Evolutionary conservation across 2,113 vertebrate genomes (phyloP), one percentile per base, ranked within the genome.

Genomic region (Scolopax mira): DNA sequence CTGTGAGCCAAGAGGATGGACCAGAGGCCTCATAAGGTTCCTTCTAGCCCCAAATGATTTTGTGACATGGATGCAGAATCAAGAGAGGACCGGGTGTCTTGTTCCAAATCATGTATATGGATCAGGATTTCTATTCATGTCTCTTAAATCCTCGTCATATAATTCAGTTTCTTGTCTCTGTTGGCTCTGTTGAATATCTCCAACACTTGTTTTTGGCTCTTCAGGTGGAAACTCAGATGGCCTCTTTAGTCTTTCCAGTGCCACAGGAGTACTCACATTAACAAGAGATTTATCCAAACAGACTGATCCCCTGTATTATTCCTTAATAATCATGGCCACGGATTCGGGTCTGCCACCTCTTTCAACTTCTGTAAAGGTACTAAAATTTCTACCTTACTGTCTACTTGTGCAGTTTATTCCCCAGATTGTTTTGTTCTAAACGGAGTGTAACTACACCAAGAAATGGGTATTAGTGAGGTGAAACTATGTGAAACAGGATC

Each of bases 321-420:
- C 84, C 62, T n/a, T 97, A 52, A 79, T 27, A 1, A 37, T 97
- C 79, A 94, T 69, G 0, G 96, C 95, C 39, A 96, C 75, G 0
- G 96, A 97, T 54, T 93, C 18, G 0, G 96, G 96, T 41, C 30
- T 89, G 37, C 94, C 94, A 0, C 94, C 96, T 42, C 95, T 96
- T 44, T 94, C 97, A 79, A 65, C 85, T 18, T 95, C 91, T 46
- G 93, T 95, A 17, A 96, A 93, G 96, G 97, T 97, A 96, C 28
- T 27, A 15, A 51, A 24, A 19, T 35, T 57, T 88, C n/a, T 44
- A 6, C 70, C 7, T 52, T 28, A 12, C 8, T 33, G 18, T n/a
- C 69, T 58, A 2, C 49, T 87, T 51, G 61, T 1, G 6, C 70
- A 39, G 11, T 55, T 87, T 49, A 75, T 64, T 70, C 7, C 24